Conservation (phyloP, 1,140 invertebrate species). For the Ceratitis capitata region DNA sequence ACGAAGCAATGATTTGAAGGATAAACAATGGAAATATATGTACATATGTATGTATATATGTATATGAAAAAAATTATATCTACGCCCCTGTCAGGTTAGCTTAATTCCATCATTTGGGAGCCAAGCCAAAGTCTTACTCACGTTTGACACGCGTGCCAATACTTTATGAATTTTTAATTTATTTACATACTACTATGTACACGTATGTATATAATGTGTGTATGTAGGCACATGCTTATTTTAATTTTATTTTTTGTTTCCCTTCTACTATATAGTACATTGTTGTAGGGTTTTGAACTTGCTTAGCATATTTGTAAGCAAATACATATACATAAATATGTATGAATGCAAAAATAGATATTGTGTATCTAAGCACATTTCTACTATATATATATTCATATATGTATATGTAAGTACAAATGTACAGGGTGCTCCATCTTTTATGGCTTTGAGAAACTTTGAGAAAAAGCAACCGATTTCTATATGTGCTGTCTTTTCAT, state of each 20-base stretch:
- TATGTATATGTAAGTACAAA: too few species aligned
- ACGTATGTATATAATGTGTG: too few species aligned
- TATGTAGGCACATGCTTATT: too few species aligned
- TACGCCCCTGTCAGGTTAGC: neutral
- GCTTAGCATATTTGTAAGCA: neutral
- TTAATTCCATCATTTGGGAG: neutral
- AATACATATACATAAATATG: neutral
- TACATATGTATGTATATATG: neutral
- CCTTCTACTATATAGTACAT: too few species aligned
- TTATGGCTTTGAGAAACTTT: too few species aligned
- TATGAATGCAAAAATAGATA: neutral
- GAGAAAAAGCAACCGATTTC: too few species aligned
- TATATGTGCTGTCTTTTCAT: too few species aligned
- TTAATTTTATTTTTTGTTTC: too few species aligned
- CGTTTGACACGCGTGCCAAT: constrained; percentile 1
- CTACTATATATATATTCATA: too few species aligned
- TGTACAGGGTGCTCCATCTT: too few species aligned
- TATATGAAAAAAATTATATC: neutral
- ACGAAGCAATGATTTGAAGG: neutral
- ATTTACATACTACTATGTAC: neutral
- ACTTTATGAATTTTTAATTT: constrained; percentile 1
- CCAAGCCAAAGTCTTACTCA: neutral
- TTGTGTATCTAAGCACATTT: neutral
- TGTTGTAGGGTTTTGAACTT: neutral
- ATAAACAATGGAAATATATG: neutral